Conservation (phyloP, 2,113 vertebrate species). For the Hemibagrus wyckioides region DNA sequence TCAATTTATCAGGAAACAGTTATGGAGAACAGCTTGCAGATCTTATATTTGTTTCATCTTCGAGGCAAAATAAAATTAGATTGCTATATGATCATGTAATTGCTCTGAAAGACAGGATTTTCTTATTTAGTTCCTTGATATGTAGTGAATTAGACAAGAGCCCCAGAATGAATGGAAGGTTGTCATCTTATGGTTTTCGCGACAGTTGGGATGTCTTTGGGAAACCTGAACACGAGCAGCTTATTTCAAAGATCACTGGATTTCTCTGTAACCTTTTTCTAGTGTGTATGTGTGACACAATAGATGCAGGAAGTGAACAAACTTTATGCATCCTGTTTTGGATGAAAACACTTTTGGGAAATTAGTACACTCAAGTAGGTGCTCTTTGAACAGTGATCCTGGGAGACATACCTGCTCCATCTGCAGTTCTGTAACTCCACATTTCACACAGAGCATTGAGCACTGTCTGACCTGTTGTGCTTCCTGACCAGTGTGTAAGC, state of each 20-base stretch:
- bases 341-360: slow-evolving; percentile 22
- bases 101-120: not conserved
- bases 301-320: slow-evolving; percentile 64
- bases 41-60: not conserved
- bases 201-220: not conserved
- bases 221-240: not conserved
- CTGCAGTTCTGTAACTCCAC: not conserved
- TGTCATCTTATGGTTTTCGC: slow-evolving; percentile 25
- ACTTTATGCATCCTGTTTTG: slow-evolving; percentile 67
- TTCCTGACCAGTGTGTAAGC: not conserved
- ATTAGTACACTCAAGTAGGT: not conserved
- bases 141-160: not conserved
- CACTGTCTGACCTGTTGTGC: not conserved
- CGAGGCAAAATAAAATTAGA: not conserved
- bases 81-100: not conserved
- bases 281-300: slow-evolving; percentile 57
- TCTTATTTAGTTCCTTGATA: not conserved
- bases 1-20: too few relatives aligned
- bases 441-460: not conserved
- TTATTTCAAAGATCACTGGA: slow-evolving; percentile 15
- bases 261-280: not conserved
- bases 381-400: not conserved
- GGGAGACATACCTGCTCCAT: not conserved
- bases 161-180: not conserved
- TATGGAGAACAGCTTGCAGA: too few relatives aligned